Evolutionary conservation across 2,888 invertebrate species (phyloP).

Genomic region (Meghimatium bilineatum): DNA sequence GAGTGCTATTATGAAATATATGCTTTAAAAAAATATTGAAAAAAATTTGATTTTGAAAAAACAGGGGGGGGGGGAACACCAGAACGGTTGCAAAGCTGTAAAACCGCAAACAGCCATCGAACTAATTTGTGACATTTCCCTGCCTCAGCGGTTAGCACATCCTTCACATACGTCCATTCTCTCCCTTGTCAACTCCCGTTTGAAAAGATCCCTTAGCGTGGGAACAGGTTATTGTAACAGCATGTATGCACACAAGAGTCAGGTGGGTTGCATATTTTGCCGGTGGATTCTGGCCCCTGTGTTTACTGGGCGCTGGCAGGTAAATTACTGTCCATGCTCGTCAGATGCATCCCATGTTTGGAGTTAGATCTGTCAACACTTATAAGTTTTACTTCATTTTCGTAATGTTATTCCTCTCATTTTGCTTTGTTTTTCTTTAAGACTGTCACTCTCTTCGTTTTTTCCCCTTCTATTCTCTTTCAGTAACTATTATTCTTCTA

Average conservation of each 20-base stretch:
- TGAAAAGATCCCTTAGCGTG: background rate
- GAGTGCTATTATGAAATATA: too few relatives aligned
- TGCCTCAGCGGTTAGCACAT: background rate
- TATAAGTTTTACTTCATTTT: background rate
- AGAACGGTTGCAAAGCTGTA: too few relatives aligned
- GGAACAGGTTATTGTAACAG: background rate
- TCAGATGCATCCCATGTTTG: slow-evolving; percentile 8
- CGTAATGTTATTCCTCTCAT: background rate
- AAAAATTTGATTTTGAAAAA: too few relatives aligned
- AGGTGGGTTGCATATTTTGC: background rate
- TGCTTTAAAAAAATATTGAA: too few relatives aligned
- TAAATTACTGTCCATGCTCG: slow-evolving; percentile 20
- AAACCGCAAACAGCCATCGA: background rate
- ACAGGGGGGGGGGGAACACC: too few relatives aligned
- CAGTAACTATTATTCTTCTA: background rate
- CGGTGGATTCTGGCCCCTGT: background rate
- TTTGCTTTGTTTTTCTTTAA: background rate
- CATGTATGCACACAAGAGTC: slow-evolving; percentile 4
- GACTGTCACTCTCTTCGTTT: too few relatives aligned
- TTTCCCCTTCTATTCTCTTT: too few relatives aligned
- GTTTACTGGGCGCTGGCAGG: slow-evolving; percentile 7
- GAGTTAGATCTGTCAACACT: slow-evolving; percentile 1
- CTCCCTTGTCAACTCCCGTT: background rate
- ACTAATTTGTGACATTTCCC: background rate
- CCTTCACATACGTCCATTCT: background rate